Evolutionary conservation across 2,888 invertebrate genomes (phyloP).

Genomic region (Zygothrica quintamaculata): DNA sequence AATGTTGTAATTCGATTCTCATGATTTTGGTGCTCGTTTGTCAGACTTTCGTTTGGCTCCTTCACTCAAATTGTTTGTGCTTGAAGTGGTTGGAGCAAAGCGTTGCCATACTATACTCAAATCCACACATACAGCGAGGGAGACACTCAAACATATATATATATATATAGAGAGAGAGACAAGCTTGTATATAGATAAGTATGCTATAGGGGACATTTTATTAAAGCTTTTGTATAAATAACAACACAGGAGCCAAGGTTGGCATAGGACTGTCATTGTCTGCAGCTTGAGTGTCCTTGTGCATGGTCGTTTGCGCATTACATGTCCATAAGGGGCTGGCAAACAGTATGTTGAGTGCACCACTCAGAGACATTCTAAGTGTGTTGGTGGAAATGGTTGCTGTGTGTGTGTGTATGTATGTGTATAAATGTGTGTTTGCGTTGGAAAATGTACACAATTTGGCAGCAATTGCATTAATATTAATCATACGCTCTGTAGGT

Average conservation of each 20-base stretch:
- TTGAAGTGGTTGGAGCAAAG: constrained; percentile 8
- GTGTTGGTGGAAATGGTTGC: too few species aligned
- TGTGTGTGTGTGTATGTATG: background rate
- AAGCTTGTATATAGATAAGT: background rate
- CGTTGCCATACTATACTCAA: background rate
- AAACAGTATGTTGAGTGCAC: constrained; percentile 42
- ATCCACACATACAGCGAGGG: background rate
- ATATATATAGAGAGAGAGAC: constrained; percentile 1
- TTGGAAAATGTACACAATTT: constrained; percentile 14
- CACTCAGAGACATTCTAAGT: constrained; percentile 47
- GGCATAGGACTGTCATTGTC: constrained; percentile 58
- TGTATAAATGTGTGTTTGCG: background rate
- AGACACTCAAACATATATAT: background rate
- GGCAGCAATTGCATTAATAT: constrained; percentile 53
- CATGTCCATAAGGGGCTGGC: constrained; percentile 40
- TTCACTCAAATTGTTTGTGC: constrained; percentile 16
- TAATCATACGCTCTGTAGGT: constrained; percentile 85
- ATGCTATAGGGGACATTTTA: constrained; percentile 51
- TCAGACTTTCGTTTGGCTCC: background rate
- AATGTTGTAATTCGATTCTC: constrained; percentile 42
- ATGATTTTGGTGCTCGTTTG: constrained; percentile 35
- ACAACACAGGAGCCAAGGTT: constrained; percentile 37
- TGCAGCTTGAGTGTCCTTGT: constrained; percentile 58
- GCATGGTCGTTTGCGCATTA: constrained; percentile 47
- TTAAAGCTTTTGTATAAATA: constrained; percentile 66